Conservation (phyloP, 2,797 vertebrate genomes). For the Anolis apletophallus region DNA sequence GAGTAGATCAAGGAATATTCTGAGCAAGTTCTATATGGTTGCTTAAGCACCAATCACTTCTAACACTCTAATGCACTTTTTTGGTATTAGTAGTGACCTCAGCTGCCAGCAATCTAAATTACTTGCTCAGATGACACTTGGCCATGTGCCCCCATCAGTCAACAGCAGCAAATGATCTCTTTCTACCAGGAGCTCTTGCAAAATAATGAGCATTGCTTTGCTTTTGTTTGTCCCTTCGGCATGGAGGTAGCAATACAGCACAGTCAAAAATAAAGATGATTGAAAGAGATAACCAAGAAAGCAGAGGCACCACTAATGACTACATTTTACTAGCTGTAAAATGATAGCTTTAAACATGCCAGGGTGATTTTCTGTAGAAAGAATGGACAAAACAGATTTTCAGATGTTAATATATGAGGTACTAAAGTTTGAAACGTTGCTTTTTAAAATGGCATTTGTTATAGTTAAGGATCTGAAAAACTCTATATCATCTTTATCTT, state of each 20-base stretch:
- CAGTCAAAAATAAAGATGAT: background rate
- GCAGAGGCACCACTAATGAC: background rate
- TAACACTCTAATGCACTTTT: background rate
- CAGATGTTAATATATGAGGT: too few relatives aligned
- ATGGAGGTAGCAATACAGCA: fast-evolving
- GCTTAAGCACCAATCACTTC: background rate
- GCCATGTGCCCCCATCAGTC: background rate
- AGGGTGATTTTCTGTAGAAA: background rate
- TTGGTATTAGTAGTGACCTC: background rate
- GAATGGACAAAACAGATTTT: too few relatives aligned
- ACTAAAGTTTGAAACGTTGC: too few relatives aligned
- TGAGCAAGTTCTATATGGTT: fast-evolving
- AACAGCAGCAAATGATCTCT: background rate
- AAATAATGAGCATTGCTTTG: background rate
- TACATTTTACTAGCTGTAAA: background rate
- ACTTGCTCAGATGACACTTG: background rate
- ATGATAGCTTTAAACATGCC: slow-evolving; percentile 1
- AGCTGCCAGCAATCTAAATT: background rate
- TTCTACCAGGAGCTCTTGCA: background rate
- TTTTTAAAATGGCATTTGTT: too few relatives aligned
- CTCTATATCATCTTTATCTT: too few relatives aligned
- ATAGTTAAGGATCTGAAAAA: too few relatives aligned
- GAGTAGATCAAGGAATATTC: background rate
- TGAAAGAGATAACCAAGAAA: background rate
- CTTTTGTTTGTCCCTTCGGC: fast-evolving